Evolutionary conservation across 1,140 invertebrate species (phyloP).

Genomic region (Hypothenemus hampei): DNA sequence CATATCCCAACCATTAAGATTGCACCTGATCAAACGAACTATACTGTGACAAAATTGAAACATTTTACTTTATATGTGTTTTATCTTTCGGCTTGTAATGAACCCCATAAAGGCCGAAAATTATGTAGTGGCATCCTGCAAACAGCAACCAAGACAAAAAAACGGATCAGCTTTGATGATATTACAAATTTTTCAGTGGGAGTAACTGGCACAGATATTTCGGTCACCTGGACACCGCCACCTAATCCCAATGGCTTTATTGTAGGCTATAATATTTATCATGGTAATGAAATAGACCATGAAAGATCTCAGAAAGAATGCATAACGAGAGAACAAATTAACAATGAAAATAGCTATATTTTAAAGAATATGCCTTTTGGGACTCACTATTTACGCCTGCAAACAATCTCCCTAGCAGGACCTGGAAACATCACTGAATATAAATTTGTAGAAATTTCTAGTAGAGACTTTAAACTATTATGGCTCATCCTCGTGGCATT

Average conservation of each 20-base stretch:
- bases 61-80: constrained; percentile 51
- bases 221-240: constrained; percentile 57
- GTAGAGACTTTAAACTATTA: neutral
- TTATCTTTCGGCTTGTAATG: constrained; percentile 50
- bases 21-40: neutral
- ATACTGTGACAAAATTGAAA: constrained; percentile 42
- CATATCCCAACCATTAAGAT: neutral
- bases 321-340: constrained; percentile 13
- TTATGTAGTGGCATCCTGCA: constrained; percentile 39
- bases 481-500: neutral
- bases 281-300: constrained; percentile 37
- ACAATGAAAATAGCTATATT: constrained; percentile 24
- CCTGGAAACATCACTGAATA: constrained; percentile 12
- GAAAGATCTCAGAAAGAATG: constrained; percentile 17
- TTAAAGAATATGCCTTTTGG: constrained; percentile 54
- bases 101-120: constrained; percentile 30
- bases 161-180: constrained; percentile 42
- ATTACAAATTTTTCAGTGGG: constrained; percentile 37
- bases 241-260: constrained; percentile 58
- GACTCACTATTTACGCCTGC: constrained; percentile 57
- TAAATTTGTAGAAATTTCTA: neutral
- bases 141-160: constrained; percentile 42
- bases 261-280: constrained; percentile 56
- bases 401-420: constrained; percentile 59
- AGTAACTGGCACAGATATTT: constrained; percentile 41